Conservation (phyloP, 2,888 invertebrate species). For the Ephialtes manifestator region DNA sequence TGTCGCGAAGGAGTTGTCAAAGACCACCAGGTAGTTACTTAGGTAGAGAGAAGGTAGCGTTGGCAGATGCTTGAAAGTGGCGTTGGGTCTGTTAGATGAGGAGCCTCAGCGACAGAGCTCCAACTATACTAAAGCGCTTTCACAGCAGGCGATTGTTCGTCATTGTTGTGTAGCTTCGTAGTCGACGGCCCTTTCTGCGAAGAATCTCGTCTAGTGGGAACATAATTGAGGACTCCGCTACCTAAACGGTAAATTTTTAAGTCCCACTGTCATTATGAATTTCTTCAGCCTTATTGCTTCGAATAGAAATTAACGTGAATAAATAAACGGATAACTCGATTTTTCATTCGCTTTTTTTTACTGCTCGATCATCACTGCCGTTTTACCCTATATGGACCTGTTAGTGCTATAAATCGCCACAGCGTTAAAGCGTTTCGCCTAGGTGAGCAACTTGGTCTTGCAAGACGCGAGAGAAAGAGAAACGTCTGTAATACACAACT, state of each 20-base stretch:
- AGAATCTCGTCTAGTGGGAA: slow-evolving; percentile 1
- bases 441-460: slow-evolving; percentile 12
- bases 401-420: neutral
- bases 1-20: slow-evolving; percentile 23
- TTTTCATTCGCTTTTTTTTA: neutral
- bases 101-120: neutral
- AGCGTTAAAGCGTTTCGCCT: neutral
- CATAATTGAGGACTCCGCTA: slow-evolving; percentile 22
- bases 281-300: neutral
- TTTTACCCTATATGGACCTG: neutral
- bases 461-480: slow-evolving; percentile 4
- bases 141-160: slow-evolving; percentile 79
- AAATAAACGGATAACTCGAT: neutral
- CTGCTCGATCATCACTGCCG: neutral
- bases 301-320: neutral
- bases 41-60: slow-evolving; percentile 18
- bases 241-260: slow-evolving; percentile 19
- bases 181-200: slow-evolving; percentile 17
- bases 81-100: slow-evolving; percentile 16
- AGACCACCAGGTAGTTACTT: slow-evolving; percentile 21
- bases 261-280: neutral
- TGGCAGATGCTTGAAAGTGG: slow-evolving; percentile 47
- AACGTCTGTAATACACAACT: slow-evolving; percentile 16
- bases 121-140: slow-evolving; percentile 71
- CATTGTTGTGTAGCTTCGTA: slow-evolving; percentile 27